Base-by-base conservation (phyloP, 2,888 invertebrate species). In the Mesorhabditis sp. region DNA sequence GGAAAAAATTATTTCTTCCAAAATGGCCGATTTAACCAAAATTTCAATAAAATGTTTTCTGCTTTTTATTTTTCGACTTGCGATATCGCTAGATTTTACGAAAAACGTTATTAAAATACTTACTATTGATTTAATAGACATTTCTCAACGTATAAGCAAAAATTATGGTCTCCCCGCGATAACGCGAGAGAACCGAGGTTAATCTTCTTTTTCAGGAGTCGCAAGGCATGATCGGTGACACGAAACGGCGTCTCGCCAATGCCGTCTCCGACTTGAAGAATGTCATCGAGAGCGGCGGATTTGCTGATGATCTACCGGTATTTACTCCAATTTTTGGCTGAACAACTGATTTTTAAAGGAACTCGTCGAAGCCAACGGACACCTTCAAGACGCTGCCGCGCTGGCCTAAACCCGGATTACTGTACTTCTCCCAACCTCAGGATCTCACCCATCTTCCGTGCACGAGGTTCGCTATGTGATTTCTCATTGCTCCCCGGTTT, bases 151-250 rank as follows among this genome's bases (percentile, higher is more conserved):
- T 28, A 28, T 28, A 28, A 28, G 28, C 28, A 28, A 28, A 28
- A 28, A 28, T 28, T 28, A 28, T 28, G 28, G 28, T 28, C 28
- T 28, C 28, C 28, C 28, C 28, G 28, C 28, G 28, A 28, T 28
- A 28, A 28, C 2, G 28, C 28, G 28, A 28, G 2, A 28, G 28
- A 28, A 28, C 28, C 28, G 28, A 28, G 2, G 28, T 28, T 28
- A 28, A 28, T 28, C 28, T 28, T 28, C 28, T 2, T 1, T 28
- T 50, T 50, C n/a, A 50, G 58, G 58, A 50, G n/a, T 50, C 58
- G 58, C 58, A n/a, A 13, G n/a, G 58, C 58, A 50, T 50, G 58
- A 50, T 50, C 58, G 58, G 58, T 50, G 58, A 50, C n/a, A 50
- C 58, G 58, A 50, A n/a, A 13, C 58, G 58, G n/a, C 58, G 58